Evolutionary conservation across 2,113 vertebrate species (phyloP).

Genomic region (Salminus brasiliensis): DNA sequence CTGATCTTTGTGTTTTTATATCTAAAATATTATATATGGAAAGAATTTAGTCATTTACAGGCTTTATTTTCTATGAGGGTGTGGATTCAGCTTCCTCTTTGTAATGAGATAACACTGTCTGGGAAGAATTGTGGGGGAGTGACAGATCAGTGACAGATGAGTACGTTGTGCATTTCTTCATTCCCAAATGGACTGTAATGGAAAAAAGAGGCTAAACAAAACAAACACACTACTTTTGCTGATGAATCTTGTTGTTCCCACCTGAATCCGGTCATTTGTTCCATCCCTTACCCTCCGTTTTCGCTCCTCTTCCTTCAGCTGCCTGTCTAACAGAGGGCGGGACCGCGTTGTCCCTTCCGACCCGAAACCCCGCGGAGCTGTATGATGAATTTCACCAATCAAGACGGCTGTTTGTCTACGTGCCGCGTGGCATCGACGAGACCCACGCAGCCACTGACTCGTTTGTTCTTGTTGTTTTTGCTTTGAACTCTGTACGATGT

Average conservation of each 20-base stretch:
- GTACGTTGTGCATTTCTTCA: slow-evolving; percentile 45
- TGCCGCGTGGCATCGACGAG: slow-evolving; percentile 68
- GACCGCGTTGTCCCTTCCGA: slow-evolving; percentile 64
- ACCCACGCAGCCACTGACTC: slow-evolving; percentile 62
- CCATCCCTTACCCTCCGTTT: slow-evolving; percentile 77
- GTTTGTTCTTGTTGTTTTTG: slow-evolving; percentile 53
- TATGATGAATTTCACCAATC: slow-evolving; percentile 75
- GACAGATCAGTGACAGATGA: slow-evolving; percentile 41
- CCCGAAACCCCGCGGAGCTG: slow-evolving; percentile 72
- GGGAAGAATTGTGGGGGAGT: slow-evolving; percentile 39
- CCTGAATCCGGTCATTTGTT: slow-evolving; percentile 69
- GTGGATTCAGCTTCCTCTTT: slow-evolving; percentile 40
- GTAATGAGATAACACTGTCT: slow-evolving; percentile 41
- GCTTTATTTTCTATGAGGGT: slow-evolving; percentile 35
- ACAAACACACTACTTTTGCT: slow-evolving; percentile 45
- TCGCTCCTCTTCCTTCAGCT: slow-evolving; percentile 78
- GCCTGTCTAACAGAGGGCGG: slow-evolving; percentile 71
- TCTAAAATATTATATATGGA: background rate
- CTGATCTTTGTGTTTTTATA: slow-evolving; percentile 8
- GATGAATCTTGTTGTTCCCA: slow-evolving; percentile 62
- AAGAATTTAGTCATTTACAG: background rate
- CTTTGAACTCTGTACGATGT: slow-evolving; percentile 57
- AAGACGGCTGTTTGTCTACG: slow-evolving; percentile 73
- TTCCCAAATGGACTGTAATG: slow-evolving; percentile 45
- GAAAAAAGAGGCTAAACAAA: slow-evolving; percentile 28